Conservation (phyloP, 2,888 invertebrate genomes). For the Drosophila koepferae region DNA sequence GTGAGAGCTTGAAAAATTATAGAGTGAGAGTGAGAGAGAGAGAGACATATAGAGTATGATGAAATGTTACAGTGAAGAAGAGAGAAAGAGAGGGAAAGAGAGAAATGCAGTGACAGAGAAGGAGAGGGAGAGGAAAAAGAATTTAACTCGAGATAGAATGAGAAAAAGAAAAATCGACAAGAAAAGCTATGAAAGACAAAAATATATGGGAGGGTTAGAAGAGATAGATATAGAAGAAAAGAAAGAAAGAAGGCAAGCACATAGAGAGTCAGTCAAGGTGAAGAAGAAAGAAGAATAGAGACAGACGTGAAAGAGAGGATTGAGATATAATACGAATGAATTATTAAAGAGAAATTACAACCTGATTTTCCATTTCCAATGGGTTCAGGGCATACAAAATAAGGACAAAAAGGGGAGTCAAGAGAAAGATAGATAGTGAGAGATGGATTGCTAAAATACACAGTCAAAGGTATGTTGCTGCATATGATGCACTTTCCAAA, state of each 20-base stretch:
- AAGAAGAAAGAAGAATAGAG: not conserved
- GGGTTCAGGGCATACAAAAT: too few species aligned
- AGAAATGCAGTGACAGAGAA: not conserved
- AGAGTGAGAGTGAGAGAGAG: not conserved
- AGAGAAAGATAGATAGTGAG: not conserved
- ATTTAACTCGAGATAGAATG: not conserved
- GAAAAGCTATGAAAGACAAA: too few species aligned
- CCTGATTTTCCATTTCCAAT: too few species aligned
- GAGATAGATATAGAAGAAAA: too few species aligned
- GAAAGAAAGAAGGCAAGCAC: not conserved
- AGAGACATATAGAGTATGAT: too few species aligned
- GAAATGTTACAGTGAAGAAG: too few species aligned
- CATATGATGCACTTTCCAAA: not conserved
- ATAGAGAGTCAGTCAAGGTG: not conserved
- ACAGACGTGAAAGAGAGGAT: not conserved
- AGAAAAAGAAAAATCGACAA: not conserved
- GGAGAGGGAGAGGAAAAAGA: too few species aligned
- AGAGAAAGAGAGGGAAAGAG: not conserved
- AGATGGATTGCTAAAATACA: not conserved
- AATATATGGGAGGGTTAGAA: too few species aligned
- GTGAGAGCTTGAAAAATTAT: too few species aligned
- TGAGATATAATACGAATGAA: too few species aligned
- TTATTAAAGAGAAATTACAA: not conserved
- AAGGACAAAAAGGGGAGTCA: too few species aligned
- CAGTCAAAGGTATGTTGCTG: not conserved